A percentile compares a stretch with the other conserved stretches of the same genome.
These are phyloP conservation scores for Drosophila macrospina DNA, from an alignment of 2,888 invertebrate genomes.

Conservation along the genomic window DNA sequence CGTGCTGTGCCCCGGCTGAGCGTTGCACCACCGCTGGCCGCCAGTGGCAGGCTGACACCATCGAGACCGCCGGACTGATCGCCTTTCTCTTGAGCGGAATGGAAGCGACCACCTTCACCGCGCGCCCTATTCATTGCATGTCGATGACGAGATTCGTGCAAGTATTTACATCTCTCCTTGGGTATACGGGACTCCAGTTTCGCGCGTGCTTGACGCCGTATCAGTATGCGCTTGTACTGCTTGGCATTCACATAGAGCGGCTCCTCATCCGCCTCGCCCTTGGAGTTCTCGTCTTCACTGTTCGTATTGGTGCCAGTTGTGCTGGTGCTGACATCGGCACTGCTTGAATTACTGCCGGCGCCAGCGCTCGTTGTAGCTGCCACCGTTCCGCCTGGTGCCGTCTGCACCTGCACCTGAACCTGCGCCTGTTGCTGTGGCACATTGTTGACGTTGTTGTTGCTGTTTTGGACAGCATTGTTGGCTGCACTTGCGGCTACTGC, in stretches of 20 bases:
- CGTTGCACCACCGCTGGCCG: slow-evolving; percentile 64
- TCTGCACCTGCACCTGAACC: slow-evolving; percentile 28
- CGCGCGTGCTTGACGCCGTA: slow-evolving; percentile 96
- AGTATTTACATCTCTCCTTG: slow-evolving; percentile 98
- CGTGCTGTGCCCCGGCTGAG: slow-evolving; percentile 67
- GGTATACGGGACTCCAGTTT: slow-evolving; percentile 98
- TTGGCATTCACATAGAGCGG: slow-evolving; percentile 99
- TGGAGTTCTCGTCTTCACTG: slow-evolving; percentile 75
- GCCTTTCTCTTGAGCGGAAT: slow-evolving; percentile 87
- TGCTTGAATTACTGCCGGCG: slow-evolving; percentile 41
- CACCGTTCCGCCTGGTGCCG: slow-evolving; percentile 5
- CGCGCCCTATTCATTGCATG: slow-evolving; percentile 99
- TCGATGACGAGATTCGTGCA: slow-evolving; percentile 98
- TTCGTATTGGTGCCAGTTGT: slow-evolving; percentile 70
- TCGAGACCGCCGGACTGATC: slow-evolving; percentile 62
- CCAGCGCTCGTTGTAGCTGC: slow-evolving; percentile 18
- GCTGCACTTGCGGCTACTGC: slow-evolving; percentile 50
- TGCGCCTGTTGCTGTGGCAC: slow-evolving; percentile 35
- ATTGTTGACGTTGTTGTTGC: slow-evolving; percentile 33
- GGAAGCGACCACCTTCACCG: slow-evolving; percentile 98
- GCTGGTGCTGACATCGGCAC: slow-evolving; percentile 64
- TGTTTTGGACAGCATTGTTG: slow-evolving; percentile 36
- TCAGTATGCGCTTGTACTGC: slow-evolving; percentile 98
- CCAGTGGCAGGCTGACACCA: slow-evolving; percentile 50
- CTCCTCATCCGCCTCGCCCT: slow-evolving; percentile 91